Conservation (phyloP, 2,797 vertebrate species). For the Notoglanidium macrostoma region DNA sequence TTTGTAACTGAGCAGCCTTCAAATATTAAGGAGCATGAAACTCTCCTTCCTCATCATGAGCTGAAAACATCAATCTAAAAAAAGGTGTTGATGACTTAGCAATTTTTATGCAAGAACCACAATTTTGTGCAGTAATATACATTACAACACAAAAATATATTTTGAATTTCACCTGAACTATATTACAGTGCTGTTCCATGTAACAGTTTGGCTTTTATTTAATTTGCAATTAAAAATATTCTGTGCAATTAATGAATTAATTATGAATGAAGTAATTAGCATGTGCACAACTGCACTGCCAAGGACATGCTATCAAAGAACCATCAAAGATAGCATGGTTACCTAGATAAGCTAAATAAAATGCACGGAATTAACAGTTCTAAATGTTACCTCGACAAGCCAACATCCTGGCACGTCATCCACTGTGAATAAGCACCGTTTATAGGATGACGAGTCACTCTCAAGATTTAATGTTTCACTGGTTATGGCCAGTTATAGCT, state of each 20-base stretch:
- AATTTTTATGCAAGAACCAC: too few relatives aligned
- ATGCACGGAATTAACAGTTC: slow-evolving; percentile 14
- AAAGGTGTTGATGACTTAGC: too few relatives aligned
- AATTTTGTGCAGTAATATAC: too few relatives aligned
- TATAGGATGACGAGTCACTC: background rate
- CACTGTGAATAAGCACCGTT: background rate
- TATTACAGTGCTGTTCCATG: background rate
- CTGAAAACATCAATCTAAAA: too few relatives aligned
- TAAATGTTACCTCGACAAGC: background rate
- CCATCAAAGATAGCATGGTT: background rate
- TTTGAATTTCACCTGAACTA: background rate
- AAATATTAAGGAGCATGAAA: too few relatives aligned
- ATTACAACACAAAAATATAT: too few relatives aligned
- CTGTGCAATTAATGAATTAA: background rate
- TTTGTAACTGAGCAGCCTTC: too few relatives aligned
- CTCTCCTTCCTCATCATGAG: too few relatives aligned
- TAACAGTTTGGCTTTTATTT: background rate
- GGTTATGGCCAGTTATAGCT: background rate
- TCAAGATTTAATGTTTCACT: slow-evolving; percentile 3
- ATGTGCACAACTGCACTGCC: background rate
- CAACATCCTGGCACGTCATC: background rate
- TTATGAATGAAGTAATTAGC: background rate
- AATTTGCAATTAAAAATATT: background rate
- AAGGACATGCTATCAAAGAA: background rate
- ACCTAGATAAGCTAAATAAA: background rate